Evolutionary conservation across 2,113 vertebrate species (phyloP).

Genomic region (Baryphthengus martii): DNA sequence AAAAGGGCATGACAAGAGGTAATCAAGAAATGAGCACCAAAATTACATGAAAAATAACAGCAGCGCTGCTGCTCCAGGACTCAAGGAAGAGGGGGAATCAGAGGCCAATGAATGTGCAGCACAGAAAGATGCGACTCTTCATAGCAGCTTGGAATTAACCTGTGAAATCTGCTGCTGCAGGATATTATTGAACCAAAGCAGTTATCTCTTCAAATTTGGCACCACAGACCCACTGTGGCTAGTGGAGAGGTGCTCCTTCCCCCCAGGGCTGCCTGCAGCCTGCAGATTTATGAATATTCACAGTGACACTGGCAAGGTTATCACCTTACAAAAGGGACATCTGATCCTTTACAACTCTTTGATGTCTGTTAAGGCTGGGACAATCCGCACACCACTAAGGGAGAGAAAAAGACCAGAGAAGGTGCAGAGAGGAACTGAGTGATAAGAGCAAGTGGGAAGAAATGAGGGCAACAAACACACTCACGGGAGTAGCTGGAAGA

Average conservation of each 20-base stretch:
- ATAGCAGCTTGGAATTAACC: not conserved
- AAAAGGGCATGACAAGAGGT: not conserved
- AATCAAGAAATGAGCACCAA: not conserved
- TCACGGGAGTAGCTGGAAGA: not conserved
- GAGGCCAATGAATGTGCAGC: not conserved
- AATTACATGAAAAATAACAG: not conserved
- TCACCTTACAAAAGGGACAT: not conserved
- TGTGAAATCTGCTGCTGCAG: constrained; percentile 31
- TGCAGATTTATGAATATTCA: not conserved
- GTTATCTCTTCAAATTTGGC: not conserved
- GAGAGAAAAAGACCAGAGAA: not conserved
- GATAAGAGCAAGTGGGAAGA: not conserved
- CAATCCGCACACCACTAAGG: not conserved
- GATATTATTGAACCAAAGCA: not conserved
- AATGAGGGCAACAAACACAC: not conserved
- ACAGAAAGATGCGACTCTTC: not conserved
- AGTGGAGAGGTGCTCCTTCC: not conserved
- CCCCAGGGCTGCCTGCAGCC: constrained; percentile 22
- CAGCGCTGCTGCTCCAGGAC: not conserved
- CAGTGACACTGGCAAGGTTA: constrained; percentile 5
- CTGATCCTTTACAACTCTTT: not conserved
- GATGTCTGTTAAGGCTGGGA: constrained; percentile 9
- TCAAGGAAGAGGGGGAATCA: not conserved
- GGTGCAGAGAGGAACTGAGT: not conserved
- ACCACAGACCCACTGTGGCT: not conserved